Conservation (phyloP, 2,113 vertebrate genomes). For the human region DNA sequence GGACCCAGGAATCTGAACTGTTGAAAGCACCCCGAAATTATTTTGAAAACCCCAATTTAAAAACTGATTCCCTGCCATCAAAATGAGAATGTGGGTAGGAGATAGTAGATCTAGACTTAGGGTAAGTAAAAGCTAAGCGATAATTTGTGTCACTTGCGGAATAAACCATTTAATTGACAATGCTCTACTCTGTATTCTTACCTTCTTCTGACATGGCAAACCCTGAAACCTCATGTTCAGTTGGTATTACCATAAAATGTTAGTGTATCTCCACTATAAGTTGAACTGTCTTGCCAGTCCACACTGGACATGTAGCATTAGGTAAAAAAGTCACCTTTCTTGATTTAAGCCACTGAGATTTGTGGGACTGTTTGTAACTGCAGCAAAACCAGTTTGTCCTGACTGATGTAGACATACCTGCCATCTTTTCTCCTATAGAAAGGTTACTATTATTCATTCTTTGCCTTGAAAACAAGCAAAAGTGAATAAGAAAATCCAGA, state of each 20-base stretch:
- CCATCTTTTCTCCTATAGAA: not conserved
- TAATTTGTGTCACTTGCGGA: not conserved
- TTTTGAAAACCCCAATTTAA: not conserved
- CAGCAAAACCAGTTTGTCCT: not conserved
- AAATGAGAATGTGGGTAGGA: not conserved
- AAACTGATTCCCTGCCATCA: not conserved
- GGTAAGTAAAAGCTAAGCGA: not conserved
- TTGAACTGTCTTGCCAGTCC: not conserved
- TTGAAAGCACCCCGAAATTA: constrained; percentile 3
- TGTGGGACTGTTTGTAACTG: not conserved
- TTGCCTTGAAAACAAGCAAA: not conserved
- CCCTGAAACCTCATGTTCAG: not conserved
- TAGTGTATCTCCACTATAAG: not conserved
- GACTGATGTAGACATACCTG: not conserved
- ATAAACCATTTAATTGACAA: not conserved
- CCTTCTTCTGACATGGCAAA: not conserved
- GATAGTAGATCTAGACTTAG: not conserved
- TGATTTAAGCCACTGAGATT: not conserved
- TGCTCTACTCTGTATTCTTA: not conserved
- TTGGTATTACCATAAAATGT: not conserved
- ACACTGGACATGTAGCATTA: not conserved
- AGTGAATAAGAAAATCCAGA: not conserved
- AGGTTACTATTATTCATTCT: not conserved
- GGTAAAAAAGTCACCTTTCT: not conserved
- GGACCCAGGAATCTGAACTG: not conserved